These are phyloP conservation scores for Tympanoctomys barrerae DNA, from an alignment of 2,797 vertebrate species.

Conservation along the genomic window DNA sequence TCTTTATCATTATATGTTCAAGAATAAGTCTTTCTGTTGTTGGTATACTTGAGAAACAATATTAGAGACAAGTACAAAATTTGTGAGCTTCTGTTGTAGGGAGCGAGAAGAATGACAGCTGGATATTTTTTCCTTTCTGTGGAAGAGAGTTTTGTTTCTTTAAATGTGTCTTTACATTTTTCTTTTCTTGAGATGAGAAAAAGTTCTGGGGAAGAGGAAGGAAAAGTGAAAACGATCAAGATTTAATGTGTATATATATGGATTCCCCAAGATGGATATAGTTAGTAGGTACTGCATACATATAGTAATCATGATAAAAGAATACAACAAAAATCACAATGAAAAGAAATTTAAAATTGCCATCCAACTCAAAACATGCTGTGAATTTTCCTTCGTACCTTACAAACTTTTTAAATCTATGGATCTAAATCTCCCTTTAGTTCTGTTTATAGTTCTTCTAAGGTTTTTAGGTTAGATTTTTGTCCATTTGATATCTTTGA, in stretches of 20 bases:
- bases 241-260: neutral
- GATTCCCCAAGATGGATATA: neutral
- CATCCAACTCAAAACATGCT: neutral
- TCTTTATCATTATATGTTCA: neutral
- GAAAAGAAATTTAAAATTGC: constrained; percentile 22
- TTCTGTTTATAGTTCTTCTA: constrained; percentile 4
- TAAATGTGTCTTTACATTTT: constrained; percentile 8
- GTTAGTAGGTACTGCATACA: neutral
- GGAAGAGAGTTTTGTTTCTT: constrained; percentile 19
- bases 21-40: constrained; percentile 5
- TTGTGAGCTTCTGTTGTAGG: neutral
- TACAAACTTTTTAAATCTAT: neutral
- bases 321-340: neutral
- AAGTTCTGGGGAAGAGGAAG: neutral
- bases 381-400: constrained; percentile 44
- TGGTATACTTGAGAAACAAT: constrained; percentile 21
- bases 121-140: constrained; percentile 11
- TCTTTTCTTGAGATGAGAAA: constrained; percentile 33
- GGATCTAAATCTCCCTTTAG: neutral
- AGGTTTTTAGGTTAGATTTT: constrained; percentile 37
- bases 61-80: neutral
- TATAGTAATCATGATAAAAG: neutral
- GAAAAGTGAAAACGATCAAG: neutral
- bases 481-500: constrained; percentile 32
- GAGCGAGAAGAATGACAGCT: neutral